phyloP scores from a whole-genome alignment of 2,113 vertebrate genomes.

The Brienomyrus brachyistius region DNA sequence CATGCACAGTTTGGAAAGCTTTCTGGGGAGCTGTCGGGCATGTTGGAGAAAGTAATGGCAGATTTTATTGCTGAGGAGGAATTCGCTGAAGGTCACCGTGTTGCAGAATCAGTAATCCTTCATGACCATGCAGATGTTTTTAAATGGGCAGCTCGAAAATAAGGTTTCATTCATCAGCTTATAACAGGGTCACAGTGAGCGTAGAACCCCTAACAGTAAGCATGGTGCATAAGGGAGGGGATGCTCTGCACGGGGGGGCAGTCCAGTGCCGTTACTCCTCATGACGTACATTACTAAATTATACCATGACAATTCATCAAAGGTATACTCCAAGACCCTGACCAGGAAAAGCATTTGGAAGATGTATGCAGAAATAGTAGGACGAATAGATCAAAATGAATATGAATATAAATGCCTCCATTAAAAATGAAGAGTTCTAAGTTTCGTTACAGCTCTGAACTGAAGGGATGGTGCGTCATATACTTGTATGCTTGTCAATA shows the following conservation, averaged over 20 bases:
- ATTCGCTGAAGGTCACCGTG: background rate
- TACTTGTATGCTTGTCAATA: background rate
- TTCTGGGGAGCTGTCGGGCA: background rate
- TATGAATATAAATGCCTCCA: background rate
- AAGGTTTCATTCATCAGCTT: background rate
- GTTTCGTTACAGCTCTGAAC: background rate
- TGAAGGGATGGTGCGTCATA: background rate
- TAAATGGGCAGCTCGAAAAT: background rate
- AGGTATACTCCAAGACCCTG: background rate
- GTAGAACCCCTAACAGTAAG: background rate
- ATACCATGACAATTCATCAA: background rate
- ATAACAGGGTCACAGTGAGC: background rate
- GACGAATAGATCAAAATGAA: background rate
- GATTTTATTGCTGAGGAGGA: background rate
- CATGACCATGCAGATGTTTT: background rate
- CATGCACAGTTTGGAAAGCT: background rate
- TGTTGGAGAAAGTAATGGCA: background rate
- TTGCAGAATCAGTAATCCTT: background rate
- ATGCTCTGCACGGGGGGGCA: background rate
- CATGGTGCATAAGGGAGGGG: background rate
- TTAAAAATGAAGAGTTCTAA: background rate
- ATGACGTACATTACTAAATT: background rate
- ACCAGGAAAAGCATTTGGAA: background rate
- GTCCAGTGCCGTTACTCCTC: background rate
- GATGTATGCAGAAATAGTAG: background rate